Conservation (phyloP, 1,140 invertebrate genomes). For the Bombus sibiricus region DNA sequence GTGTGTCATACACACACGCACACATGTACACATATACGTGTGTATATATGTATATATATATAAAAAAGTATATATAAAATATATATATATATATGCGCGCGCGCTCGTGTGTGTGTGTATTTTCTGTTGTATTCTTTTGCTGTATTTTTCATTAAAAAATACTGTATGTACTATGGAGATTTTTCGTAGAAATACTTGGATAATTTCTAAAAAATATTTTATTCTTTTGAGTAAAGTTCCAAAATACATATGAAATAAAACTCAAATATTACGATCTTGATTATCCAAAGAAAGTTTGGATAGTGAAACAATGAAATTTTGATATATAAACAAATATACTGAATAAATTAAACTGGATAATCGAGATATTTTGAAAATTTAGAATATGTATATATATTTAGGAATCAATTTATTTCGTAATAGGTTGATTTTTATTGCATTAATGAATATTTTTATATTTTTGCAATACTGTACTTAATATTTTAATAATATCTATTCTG, state of each 20-base stretch:
- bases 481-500: background rate
- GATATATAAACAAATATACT: too few relatives aligned
- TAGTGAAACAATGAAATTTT: background rate
- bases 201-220: conserved; percentile 14
- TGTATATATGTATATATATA: background rate
- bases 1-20: conserved; percentile 31
- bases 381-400: conserved; percentile 4
- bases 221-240: background rate
- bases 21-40: background rate
- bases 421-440: conserved; percentile 10
- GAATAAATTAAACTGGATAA: conserved; percentile 13
- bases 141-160: conserved; percentile 34
- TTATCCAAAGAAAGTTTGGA: conserved; percentile 16
- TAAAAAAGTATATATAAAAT: too few relatives aligned
- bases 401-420: conserved; percentile 12
- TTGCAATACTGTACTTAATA: background rate
- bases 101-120: conserved; percentile 2
- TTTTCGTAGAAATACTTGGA: conserved; percentile 2
- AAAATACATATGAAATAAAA: background rate
- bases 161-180: conserved; percentile 14
- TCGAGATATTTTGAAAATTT: conserved; percentile 4
- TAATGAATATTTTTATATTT: conserved; percentile 8
- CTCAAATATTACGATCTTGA: conserved; percentile 8
- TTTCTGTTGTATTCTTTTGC: conserved; percentile 50
- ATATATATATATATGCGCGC: too few relatives aligned